Evolutionary conservation across 2,113 vertebrate species (phyloP), one percentile per base, ranked within the genome.

Genomic region (Perca fluviatilis): DNA sequence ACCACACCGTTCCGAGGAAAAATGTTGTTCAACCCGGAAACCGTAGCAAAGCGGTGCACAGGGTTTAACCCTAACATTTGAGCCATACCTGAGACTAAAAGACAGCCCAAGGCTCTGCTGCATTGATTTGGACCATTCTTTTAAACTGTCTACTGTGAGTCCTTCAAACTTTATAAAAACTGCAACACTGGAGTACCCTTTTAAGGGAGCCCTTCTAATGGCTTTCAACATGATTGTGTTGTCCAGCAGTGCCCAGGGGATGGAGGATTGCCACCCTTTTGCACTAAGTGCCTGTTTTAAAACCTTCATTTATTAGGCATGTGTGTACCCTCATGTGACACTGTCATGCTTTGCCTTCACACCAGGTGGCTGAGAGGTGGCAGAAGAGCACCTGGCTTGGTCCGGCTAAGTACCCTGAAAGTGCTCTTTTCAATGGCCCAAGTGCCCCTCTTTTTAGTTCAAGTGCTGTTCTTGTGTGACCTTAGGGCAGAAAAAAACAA

Each of bases 321-420:
- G 13, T 40, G 62, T 68, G 21, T 60, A 19, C 71, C 23, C 30
- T 66, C 30, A 23, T 50, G 49, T 56, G 25, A 46, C 49, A 77
- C 60, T 69, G 16, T 2, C 33, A 9, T 21, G 15, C 61, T 58
- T 63, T 66, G 40, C 54, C 43, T 57, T 70, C 69, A 65, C 14
- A 71, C 21, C 63, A 65, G 67, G 18, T 79, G 60, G 46, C 68
- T 65, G 33, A 64, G 8, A 60, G 63, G 16, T 83, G 65, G 33
- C 78, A 60, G 19, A 57, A 9, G 56, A 33, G 21, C 11, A 67
- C 49, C 70, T 67, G 53, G 36, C 16, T 2, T 11, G 70, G 62
- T 36, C 50, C 36, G 46, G n/a, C 51, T 84, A 67, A 80, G 40
- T 58, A 27, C 73, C 54, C 2, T 33, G 15, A 68, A 83, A 80